Evolutionary conservation across 2,888 invertebrate species (phyloP), one percentile per base, ranked within the genome.

Genomic region (Branchipolynoe longqiensis): DNA sequence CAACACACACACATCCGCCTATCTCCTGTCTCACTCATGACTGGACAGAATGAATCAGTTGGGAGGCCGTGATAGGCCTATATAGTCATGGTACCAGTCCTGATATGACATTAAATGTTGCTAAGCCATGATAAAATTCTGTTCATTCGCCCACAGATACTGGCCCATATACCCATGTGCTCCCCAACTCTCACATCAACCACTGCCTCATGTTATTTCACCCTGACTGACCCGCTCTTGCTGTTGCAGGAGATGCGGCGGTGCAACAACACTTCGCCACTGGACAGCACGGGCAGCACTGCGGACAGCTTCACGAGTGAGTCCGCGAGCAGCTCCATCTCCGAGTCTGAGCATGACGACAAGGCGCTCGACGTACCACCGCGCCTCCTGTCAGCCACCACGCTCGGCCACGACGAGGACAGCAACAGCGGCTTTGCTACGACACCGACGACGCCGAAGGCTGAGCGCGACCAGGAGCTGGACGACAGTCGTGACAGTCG

Each of bases 201-300:
- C n/a, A n/a, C n/a, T n/a, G n/a, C n/a, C 56, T 56, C 18, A 56
- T 56, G 22, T 56, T 3, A 25, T 22, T 1, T 56, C n/a, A 56
- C 56, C 28, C 31, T 62, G 25, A 62, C 1, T 62, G 58, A 62
- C 62, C 31, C 28, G 25, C 28, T 62, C 28, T n/a, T n/a, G n/a
- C n/a, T n/a, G n/a, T n/a, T n/a, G 62, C 87, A 93, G 93, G 93
- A 93, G 83, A 40, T 93, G 86, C 88, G 93, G 86, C 88, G 90
- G 12, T 90, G 92, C 85, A 90, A 92, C 84, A 92, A 93, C 85
- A 91, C 91, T 87, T 94, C 94, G 89, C 95, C 95, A 3, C 89
- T 94, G 88, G 95, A 94, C 89, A 95, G 94, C 90, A 94, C 94
- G 25, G 94, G 94, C 40, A 94, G 94, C 90, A 93, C 91, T 31